phyloP scores from a whole-genome alignment of 2,888 invertebrate species.

The Bombylius major region DNA sequence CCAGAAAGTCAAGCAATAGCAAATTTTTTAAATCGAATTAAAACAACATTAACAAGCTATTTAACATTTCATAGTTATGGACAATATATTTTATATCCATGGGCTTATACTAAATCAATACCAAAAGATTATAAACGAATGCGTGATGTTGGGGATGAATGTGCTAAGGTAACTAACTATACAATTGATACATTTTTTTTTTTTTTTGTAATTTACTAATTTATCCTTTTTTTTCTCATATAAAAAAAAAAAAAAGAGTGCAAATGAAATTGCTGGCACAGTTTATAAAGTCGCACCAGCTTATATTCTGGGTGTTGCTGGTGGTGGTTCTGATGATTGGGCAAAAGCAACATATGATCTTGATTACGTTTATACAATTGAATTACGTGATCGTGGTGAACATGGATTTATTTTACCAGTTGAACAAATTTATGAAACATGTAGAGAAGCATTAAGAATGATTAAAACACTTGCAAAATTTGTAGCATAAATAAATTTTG shows the following conservation, averaged over 20 bases:
- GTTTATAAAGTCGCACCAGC: slow-evolving; percentile 29
- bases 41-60: slow-evolving; percentile 25
- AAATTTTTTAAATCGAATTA: slow-evolving; percentile 36
- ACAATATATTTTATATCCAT: slow-evolving; percentile 37
- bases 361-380: slow-evolving; percentile 28
- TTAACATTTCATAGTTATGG: slow-evolving; percentile 37
- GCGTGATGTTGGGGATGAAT: slow-evolving; percentile 22
- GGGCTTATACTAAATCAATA: slow-evolving; percentile 32
- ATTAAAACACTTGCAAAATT: slow-evolving; percentile 24
- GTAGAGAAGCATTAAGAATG: slow-evolving; percentile 29
- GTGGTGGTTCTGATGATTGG: slow-evolving; percentile 31
- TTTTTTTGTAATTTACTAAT: slow-evolving; percentile 12
- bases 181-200: not conserved
- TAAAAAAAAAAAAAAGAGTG: slow-evolving; percentile 1
- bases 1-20: slow-evolving; percentile 59
- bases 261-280: slow-evolving; percentile 3
- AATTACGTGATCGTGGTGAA: slow-evolving; percentile 31
- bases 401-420: slow-evolving; percentile 32
- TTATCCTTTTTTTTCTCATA: too few relatives aligned
- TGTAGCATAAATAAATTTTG: too few relatives aligned
- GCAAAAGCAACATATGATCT: slow-evolving; percentile 25
- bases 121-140: slow-evolving; percentile 25
- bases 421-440: slow-evolving; percentile 29
- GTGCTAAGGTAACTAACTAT: slow-evolving; percentile 7
- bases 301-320: slow-evolving; percentile 26